Conservation (phyloP, 2,113 vertebrate genomes). For the Lepidothrix coronata region DNA sequence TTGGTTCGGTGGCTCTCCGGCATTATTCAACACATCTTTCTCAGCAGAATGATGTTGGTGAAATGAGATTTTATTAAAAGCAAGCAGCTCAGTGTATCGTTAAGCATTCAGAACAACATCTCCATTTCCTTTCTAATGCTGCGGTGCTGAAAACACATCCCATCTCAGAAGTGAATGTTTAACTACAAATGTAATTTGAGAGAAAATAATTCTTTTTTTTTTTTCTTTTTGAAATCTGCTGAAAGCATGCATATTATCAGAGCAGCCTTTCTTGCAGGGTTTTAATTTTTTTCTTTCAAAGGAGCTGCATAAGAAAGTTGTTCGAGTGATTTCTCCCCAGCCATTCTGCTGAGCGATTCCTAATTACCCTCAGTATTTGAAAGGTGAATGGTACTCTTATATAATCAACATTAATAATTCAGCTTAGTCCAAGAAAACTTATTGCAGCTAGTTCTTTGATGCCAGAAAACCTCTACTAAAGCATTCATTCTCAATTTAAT, state of each 20-base stretch:
- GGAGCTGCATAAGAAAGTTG: not conserved
- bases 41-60: constrained; percentile 41
- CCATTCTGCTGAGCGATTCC: not conserved
- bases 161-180: constrained; percentile 14
- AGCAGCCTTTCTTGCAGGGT: not conserved
- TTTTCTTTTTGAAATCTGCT: not conserved
- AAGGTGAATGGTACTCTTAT: constrained; percentile 63
- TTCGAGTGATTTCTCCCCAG: not conserved
- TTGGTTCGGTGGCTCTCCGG: not conserved
- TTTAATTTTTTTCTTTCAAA: not conserved
- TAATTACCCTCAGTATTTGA: constrained; percentile 47
- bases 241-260: not conserved
- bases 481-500: constrained; percentile 4
- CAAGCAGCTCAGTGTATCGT: not conserved
- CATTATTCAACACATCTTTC: not conserved
- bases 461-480: not conserved
- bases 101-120: not conserved
- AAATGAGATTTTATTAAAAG: constrained; percentile 68
- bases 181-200: constrained; percentile 43
- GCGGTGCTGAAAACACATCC: constrained; percentile 20
- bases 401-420: constrained; percentile 56
- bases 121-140: not conserved
- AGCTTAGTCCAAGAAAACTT: constrained; percentile 21
- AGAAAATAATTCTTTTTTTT: not conserved
- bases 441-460: constrained; percentile 16